Conservation (phyloP, 2,797 vertebrate genomes). For the Micrastur ruficollis region DNA sequence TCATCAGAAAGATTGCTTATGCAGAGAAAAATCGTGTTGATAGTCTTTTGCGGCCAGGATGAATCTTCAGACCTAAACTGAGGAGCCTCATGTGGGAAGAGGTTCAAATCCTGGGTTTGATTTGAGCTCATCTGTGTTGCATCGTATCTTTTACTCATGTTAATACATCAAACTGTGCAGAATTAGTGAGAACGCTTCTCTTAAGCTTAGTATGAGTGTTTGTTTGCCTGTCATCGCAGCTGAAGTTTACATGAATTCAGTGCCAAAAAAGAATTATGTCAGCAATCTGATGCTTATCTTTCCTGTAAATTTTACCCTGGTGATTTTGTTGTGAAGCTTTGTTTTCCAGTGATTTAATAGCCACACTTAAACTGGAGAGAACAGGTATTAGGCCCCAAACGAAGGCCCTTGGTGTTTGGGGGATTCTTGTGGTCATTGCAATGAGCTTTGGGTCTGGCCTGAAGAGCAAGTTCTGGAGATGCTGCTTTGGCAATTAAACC, state of each 20-base stretch:
- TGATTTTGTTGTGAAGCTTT: background rate
- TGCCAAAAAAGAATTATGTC: background rate
- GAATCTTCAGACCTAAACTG: background rate
- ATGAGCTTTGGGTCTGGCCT: background rate
- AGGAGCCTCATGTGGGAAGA: background rate
- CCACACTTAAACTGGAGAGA: background rate
- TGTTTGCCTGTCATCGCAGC: background rate
- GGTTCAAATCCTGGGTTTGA: background rate
- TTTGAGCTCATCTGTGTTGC: background rate
- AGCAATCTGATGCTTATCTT: conserved; percentile 4
- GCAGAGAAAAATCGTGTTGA: background rate
- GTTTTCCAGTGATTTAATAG: conserved; percentile 5
- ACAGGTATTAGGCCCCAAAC: background rate
- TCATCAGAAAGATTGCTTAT: background rate
- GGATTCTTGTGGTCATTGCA: background rate
- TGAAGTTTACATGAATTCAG: background rate
- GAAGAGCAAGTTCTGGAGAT: background rate
- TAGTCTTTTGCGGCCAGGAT: background rate
- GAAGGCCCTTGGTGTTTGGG: background rate
- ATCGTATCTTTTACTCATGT: background rate
- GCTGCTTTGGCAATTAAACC: background rate
- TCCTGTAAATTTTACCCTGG: background rate
- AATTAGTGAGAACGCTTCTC: background rate
- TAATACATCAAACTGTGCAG: background rate
- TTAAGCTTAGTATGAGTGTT: background rate